Conservation (phyloP, 2,113 vertebrate genomes). For the Oryzias celebensis region DNA sequence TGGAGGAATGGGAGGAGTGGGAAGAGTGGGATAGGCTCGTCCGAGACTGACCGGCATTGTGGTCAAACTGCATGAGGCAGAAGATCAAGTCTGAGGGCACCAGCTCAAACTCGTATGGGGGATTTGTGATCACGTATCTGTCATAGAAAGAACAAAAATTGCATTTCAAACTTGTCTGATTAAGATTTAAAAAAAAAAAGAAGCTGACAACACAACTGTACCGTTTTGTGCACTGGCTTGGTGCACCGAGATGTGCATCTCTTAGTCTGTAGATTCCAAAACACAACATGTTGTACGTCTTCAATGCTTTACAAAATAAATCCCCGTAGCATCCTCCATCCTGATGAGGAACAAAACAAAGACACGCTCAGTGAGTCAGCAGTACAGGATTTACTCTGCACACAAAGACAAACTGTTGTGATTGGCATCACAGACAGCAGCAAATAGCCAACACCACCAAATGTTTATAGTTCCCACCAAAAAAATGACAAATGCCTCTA, state of each 20-base stretch:
- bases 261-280: slow-evolving; percentile 98
- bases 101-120: slow-evolving; percentile 96
- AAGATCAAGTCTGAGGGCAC: slow-evolving; percentile 99
- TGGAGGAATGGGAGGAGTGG: slow-evolving; percentile 97
- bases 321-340: slow-evolving; percentile 99
- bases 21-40: slow-evolving; percentile 97
- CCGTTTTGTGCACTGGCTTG: slow-evolving; percentile 95
- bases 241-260: slow-evolving; percentile 88
- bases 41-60: slow-evolving; percentile 98
- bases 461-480: slow-evolving; percentile 11
- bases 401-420: slow-evolving; percentile 18
- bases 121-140: slow-evolving; percentile 99
- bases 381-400: background rate
- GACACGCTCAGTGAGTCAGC: slow-evolving; percentile 5
- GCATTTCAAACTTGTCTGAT: no score
- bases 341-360: slow-evolving; percentile 69
- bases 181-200: background rate
- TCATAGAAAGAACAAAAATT: background rate
- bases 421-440: slow-evolving; percentile 24
- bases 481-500: slow-evolving; percentile 1
- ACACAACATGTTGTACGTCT: slow-evolving; percentile 99
- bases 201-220: slow-evolving; percentile 53
- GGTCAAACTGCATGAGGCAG: slow-evolving; percentile 99
- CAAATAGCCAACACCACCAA: slow-evolving; percentile 25
- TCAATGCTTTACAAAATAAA: slow-evolving; percentile 98